These are phyloP conservation scores for cat (Felis catus) DNA, from an alignment of 2,113 vertebrate genomes.

Conservation along the genomic window F.catus_Fca126_mat1.0 CM031419.1:200480501-200481000, in stretches of 20 bases:
- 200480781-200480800: neutral
- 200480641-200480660: neutral
- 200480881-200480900: neutral
- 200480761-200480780: neutral
- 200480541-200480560: neutral
- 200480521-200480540: slow-evolving; percentile 1
- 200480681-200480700: neutral
- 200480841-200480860: neutral
- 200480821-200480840: neutral
- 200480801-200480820: neutral
- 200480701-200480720: neutral
- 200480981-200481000: too few species aligned
- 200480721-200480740: neutral
- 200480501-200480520: neutral
- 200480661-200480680: neutral
- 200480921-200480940: neutral
- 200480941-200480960: neutral
- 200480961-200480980: too few species aligned
- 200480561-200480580: neutral
- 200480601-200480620: neutral
- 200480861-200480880: neutral
- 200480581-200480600: neutral
- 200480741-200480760: neutral
- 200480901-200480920: neutral
- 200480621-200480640: neutral